phyloP scores from a whole-genome alignment of 64 coral and sea anemone species.

The Catalaphyllia jardinei region DNA sequence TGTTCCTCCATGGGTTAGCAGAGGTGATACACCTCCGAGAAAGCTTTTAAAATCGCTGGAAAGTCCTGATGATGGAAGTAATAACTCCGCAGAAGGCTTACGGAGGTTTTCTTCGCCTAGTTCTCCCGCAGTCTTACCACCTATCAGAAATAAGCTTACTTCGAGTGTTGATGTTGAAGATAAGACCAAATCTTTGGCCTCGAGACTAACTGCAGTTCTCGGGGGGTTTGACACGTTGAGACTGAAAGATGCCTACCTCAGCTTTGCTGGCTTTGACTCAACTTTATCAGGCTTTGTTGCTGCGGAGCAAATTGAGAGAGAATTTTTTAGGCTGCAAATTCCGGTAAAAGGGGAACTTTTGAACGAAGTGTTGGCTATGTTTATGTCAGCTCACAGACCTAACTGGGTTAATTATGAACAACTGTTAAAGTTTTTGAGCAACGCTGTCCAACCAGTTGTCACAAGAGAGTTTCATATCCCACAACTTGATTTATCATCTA shows the following conservation, averaged over 20 bases:
- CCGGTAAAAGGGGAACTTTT: conserved; percentile 56
- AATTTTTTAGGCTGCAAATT: conserved; percentile 65
- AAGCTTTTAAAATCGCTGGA: conserved; percentile 67
- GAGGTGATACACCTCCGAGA: conserved; percentile 64
- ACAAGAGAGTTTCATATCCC: conserved; percentile 34
- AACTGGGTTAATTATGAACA: conserved; percentile 93
- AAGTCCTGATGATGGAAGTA: conserved; percentile 8
- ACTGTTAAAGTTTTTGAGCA: conserved; percentile 79
- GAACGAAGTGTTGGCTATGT: conserved; percentile 39
- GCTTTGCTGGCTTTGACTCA: conserved; percentile 77
- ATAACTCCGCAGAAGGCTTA: neutral
- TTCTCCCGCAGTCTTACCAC: conserved; percentile 60
- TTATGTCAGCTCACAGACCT: conserved; percentile 80
- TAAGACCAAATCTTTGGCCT: neutral
- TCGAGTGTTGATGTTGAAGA: neutral
- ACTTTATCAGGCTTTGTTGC: conserved; percentile 86
- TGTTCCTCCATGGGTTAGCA: conserved; percentile 51
- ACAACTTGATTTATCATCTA: conserved; percentile 59
- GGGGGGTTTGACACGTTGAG: conserved; percentile 47
- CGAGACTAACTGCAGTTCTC: neutral
- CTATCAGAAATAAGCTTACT: conserved; percentile 42
- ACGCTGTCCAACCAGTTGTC: conserved; percentile 35
- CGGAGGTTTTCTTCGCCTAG: conserved; percentile 14
- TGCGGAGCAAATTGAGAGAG: conserved; percentile 59
- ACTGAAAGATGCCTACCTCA: conserved; percentile 76